A percentile compares a stretch with the other conserved stretches of the same genome.
phyloP scores from a whole-genome alignment of 2,113 vertebrate genomes.

The Paradoxurus hermaphroditus region DNA sequence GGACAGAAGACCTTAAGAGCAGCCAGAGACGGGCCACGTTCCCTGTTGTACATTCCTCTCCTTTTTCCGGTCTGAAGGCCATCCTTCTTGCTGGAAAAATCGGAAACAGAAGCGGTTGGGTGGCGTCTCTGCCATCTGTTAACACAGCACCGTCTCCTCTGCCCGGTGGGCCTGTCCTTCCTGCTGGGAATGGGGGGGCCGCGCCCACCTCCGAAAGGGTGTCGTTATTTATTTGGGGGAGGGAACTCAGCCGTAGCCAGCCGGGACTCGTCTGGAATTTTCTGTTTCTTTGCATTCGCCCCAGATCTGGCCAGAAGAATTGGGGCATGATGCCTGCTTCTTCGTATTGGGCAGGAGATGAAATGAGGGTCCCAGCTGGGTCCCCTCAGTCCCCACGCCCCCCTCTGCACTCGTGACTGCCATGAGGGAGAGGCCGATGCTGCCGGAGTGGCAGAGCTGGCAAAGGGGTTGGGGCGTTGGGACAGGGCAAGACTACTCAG shows the following conservation, averaged over 20 bases:
- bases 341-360: background rate
- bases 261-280: background rate
- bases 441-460: background rate
- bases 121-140: background rate
- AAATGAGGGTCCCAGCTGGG: background rate
- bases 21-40: background rate
- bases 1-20: background rate
- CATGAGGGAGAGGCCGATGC: background rate
- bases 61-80: background rate
- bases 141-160: background rate
- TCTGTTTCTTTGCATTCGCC: background rate
- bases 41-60: background rate
- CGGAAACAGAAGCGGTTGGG: background rate
- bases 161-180: background rate
- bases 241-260: background rate
- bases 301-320: background rate
- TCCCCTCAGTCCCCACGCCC: background rate
- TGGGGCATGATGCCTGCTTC: background rate
- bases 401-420: background rate
- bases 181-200: background rate
- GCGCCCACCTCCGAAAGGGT: background rate
- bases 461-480: background rate
- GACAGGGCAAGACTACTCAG: background rate
- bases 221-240: background rate
- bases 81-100: background rate